Base-by-base conservation (phyloP, 2,113 vertebrate species). In the Oenanthe oenanthe region DNA sequence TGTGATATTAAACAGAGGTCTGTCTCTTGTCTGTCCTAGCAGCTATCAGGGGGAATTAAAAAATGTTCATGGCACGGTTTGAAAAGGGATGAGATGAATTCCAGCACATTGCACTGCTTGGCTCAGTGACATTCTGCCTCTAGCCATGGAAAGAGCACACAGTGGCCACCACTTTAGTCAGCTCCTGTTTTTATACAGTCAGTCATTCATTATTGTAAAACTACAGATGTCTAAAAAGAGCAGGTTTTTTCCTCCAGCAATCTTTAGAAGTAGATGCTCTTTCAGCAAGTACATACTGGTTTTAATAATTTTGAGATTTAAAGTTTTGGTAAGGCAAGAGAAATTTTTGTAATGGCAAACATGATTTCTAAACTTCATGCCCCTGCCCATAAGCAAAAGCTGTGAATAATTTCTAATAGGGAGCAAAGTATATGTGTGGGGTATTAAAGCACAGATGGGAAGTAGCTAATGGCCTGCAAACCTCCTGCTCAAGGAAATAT, bases 401-500 rank as follows among this genome's bases (percentile, higher is more conserved):
- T 47, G n/a, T 29, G 63, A 92, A 24, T 80, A 71, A 80, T 78
- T 80, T 77, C 53, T 86, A 48, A 48, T 36, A 63, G 51, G 80
- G 75, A 91, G 68, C 79, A 91, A 92, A 93, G 72, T 57, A 40
- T 83, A 13, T 80, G 8, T 74, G 65, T 13, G 24, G 29, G 77
- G 45, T 90, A 61, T 91, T 92, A 81, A 63, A 92, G 79, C 68
- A 68, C 68, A 90, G 85, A 96, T 93, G 90, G 95, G 94, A 97
- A 96, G 87, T 90, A 81, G 65, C 82, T 94, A 96, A 92, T 84
- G 72, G 72, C 79, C 68, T 94, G 88, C 83, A 88, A 93, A 81
- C 48, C 94, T 95, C 93, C 92, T 95, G 75, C 82, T 86, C 50
- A 94, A 95, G 93, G 96, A 96, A 96, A 86, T 96, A 95, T 97